phyloP scores from a whole-genome alignment of 2,797 vertebrate genomes.

The Pseudocheirus occidentalis region DNA sequence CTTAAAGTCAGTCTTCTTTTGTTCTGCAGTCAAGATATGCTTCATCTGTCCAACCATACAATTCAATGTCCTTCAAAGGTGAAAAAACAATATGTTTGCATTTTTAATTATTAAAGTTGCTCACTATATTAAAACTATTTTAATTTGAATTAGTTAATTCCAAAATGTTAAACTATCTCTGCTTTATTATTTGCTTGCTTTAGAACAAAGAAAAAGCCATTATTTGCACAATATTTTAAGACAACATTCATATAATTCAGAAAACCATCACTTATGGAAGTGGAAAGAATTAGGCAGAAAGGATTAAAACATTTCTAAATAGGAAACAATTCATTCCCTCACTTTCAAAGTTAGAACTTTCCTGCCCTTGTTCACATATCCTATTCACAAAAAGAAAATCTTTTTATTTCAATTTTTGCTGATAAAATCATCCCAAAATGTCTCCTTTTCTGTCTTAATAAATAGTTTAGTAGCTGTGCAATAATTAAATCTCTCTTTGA shows the following conservation, averaged over 20 bases:
- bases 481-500: neutral
- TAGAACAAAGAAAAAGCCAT: slow-evolving; percentile 34
- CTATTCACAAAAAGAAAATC: neutral
- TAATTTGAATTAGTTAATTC: slow-evolving; percentile 53
- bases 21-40: slow-evolving; percentile 95
- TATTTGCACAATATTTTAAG: slow-evolving; percentile 37
- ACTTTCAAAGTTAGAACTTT: neutral
- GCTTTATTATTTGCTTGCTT: slow-evolving; percentile 53
- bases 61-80: slow-evolving; percentile 93
- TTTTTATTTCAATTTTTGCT: neutral
- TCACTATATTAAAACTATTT: slow-evolving; percentile 42
- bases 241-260: slow-evolving; percentile 40
- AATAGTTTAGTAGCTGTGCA: neutral
- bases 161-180: neutral
- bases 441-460: neutral
- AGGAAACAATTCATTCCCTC: neutral
- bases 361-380: neutral
- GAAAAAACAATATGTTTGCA: slow-evolving; percentile 70
- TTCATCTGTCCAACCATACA: slow-evolving; percentile 99
- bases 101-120: slow-evolving; percentile 5
- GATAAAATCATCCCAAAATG: neutral
- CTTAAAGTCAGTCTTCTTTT: slow-evolving; percentile 99
- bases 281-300: neutral
- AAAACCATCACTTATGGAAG: slow-evolving; percentile 11
- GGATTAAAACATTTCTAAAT: neutral